Evolutionary conservation across 53 echinoderm and acorn worm species (phyloP).

Genomic region (Paracentrotus lividus): DNA sequence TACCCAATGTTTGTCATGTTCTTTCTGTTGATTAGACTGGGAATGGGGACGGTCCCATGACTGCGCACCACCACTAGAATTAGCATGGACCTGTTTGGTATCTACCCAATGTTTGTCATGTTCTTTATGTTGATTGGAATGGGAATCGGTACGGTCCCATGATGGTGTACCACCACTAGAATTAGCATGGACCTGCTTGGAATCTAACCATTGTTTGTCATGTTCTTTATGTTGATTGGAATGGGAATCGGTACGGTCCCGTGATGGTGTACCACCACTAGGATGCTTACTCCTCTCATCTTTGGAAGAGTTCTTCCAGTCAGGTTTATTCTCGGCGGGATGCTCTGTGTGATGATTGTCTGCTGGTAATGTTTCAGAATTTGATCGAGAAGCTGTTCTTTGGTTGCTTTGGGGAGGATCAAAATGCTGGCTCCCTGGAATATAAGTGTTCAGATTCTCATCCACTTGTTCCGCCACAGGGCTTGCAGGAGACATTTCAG

Average conservation of each 20-base stretch:
- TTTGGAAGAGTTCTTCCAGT: not conserved
- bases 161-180: not conserved
- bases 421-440: not conserved
- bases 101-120: not conserved
- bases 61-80: not conserved
- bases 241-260: not conserved
- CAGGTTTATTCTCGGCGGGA: not conserved
- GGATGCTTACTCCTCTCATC: constrained; percentile 5
- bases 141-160: not conserved
- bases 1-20: not conserved
- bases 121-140: constrained; percentile 6
- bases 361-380: not conserved
- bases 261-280: not conserved
- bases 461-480: constrained; percentile 38
- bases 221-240: constrained; percentile 13
- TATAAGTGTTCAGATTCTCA: not conserved
- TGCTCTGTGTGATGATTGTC: not conserved
- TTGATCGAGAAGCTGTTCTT: not conserved
- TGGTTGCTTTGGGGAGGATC: not conserved
- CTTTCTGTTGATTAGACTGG: not conserved
- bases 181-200: not conserved
- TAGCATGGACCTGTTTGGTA: not conserved
- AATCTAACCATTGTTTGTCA: not conserved
- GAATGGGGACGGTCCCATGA: constrained; percentile 17
- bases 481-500: constrained; percentile 31